Percentiles rank a stretch among this genome's conserved stretches.
Evolutionary conservation across 2,888 invertebrate genomes (phyloP).

Genomic region (Eurytoma adleriae): DNA sequence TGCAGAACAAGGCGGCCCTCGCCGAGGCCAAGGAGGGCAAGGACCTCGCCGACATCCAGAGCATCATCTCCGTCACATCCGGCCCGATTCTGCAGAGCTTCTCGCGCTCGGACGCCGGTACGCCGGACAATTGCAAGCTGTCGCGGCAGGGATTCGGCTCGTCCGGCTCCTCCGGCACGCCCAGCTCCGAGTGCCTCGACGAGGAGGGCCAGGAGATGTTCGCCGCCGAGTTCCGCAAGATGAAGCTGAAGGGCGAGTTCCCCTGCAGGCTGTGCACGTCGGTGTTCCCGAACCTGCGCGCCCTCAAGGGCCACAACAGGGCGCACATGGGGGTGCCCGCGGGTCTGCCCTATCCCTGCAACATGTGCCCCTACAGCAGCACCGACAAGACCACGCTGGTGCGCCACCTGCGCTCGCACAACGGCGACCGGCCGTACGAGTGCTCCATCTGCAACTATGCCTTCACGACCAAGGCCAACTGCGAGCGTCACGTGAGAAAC

Average conservation of each 20-base stretch:
- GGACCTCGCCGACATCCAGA: conserved; percentile 91
- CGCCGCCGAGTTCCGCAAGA: conserved; percentile 90
- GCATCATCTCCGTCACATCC: conserved; percentile 88
- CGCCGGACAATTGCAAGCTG: conserved; percentile 65
- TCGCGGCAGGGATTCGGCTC: conserved; percentile 62
- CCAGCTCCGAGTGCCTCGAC: conserved; percentile 76
- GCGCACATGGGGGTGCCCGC: conserved; percentile 86
- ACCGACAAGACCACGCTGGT: conserved; percentile 94
- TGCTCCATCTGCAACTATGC: conserved; percentile 97
- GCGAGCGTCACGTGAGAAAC: conserved; percentile 95
- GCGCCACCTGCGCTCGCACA: conserved; percentile 95
- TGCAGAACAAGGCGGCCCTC: conserved; percentile 83
- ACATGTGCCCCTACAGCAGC: conserved; percentile 93
- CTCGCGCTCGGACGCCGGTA: conserved; percentile 66
- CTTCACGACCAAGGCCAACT: conserved; percentile 98
- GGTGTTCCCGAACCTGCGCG: conserved; percentile 91
- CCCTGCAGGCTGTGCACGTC: conserved; percentile 93
- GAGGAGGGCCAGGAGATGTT: conserved; percentile 91
- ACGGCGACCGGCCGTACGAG: conserved; percentile 96
- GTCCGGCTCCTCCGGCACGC: conserved; percentile 70
- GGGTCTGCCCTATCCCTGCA: conserved; percentile 91
- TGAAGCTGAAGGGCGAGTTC: conserved; percentile 93
- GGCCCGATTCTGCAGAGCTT: conserved; percentile 66
- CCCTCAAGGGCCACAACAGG: conserved; percentile 93
- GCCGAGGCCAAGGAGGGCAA: conserved; percentile 77